phyloP scores from a whole-genome alignment of 2,888 invertebrate species.

The Aradus depressus region DNA sequence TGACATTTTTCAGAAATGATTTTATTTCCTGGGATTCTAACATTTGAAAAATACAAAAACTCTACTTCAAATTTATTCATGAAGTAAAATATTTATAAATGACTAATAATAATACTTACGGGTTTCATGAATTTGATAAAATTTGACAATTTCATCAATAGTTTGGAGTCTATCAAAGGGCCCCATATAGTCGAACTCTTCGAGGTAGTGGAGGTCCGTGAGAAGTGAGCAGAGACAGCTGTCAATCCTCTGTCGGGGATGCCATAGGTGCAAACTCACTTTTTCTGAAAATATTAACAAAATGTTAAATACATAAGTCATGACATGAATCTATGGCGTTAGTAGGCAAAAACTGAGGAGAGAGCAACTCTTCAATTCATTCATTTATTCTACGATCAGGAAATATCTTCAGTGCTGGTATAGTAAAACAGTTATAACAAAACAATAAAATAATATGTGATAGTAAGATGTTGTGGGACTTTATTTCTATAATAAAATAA shows the following conservation, averaged over 20 bases:
- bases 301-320: background rate
- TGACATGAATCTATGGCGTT: too few species aligned
- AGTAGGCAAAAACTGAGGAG: too few species aligned
- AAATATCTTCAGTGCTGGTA: too few species aligned
- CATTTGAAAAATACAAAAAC: too few species aligned
- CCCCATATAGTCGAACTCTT: constrained; percentile 8
- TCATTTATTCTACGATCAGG: background rate
- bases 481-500: too few species aligned
- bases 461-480: too few species aligned
- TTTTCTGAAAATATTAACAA: background rate
- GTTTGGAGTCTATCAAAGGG: constrained; percentile 2
- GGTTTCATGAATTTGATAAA: background rate
- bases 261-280: constrained; percentile 4
- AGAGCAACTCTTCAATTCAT: background rate
- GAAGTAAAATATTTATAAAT: too few species aligned
- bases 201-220: background rate
- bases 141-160: constrained; percentile 7
- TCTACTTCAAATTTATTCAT: too few species aligned
- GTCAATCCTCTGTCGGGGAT: constrained; percentile 3
- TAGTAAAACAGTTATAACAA: too few species aligned
- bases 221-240: background rate
- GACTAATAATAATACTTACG: constrained; percentile 1
- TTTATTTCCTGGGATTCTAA: too few species aligned
- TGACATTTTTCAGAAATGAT: too few species aligned
- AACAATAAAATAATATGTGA: too few species aligned